These are phyloP conservation scores for Tineola bisselliella DNA, from an alignment of 2,888 invertebrate species.

Conservation along the genomic window DNA sequence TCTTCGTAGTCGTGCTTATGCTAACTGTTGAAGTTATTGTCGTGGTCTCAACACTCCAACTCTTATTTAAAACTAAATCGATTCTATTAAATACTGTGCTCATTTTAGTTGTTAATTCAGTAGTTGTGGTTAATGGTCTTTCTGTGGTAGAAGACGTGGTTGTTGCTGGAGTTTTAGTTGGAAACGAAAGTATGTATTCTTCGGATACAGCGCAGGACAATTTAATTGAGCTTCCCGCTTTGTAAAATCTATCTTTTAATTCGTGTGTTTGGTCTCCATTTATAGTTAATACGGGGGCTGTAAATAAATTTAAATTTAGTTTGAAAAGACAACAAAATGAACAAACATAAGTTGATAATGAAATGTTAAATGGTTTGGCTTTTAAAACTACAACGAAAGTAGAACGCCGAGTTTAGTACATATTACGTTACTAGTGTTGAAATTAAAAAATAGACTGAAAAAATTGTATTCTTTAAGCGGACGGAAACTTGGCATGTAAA, in stretches of 20 bases:
- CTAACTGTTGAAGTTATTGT: constrained; percentile 55
- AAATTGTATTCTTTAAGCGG: background rate
- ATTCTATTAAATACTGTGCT: constrained; percentile 59
- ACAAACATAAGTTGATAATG: background rate
- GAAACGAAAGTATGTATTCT: constrained; percentile 38
- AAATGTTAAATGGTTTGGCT: constrained; percentile 1
- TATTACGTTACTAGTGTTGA: background rate
- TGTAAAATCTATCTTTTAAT: constrained; percentile 76
- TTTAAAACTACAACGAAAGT: background rate
- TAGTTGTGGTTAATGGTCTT: constrained; percentile 43
- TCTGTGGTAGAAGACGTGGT: constrained; percentile 33
- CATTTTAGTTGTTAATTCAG: constrained; percentile 49
- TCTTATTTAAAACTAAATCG: constrained; percentile 61
- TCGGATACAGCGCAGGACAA: constrained; percentile 70
- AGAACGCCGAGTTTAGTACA: background rate
- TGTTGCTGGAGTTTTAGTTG: constrained; percentile 39
- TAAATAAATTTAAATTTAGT: constrained; percentile 20
- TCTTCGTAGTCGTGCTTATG: constrained; percentile 48
- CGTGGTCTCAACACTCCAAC: constrained; percentile 63
- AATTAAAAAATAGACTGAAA: background rate
- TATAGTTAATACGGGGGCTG: constrained; percentile 77
- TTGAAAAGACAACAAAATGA: background rate
- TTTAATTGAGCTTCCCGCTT: constrained; percentile 78
- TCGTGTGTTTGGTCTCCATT: constrained; percentile 76
- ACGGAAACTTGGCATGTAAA: constrained; percentile 8